phyloP scores from a whole-genome alignment of 1,140 invertebrate species.

The Gerris buenoi region DNA sequence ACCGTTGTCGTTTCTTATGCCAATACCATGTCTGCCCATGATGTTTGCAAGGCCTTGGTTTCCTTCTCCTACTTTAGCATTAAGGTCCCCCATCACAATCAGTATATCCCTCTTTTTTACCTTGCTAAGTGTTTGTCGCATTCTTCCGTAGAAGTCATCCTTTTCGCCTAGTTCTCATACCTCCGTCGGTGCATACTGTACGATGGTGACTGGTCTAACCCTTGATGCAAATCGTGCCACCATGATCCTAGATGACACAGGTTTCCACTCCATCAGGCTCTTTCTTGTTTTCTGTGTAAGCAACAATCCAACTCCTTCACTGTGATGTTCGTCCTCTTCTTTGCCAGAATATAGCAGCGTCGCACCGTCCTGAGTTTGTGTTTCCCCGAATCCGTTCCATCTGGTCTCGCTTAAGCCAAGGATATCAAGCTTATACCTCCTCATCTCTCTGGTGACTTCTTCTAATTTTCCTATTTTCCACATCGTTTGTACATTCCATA shows the following conservation, averaged over 20 bases:
- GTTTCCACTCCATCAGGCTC: conserved; percentile 6
- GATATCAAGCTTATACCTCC: conserved; percentile 10
- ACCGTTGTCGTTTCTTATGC: conserved; percentile 12
- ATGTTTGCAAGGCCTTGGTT: conserved; percentile 4
- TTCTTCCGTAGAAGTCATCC: conserved; percentile 4
- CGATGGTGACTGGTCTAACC: conserved; percentile 10
- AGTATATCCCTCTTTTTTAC: conserved; percentile 12
- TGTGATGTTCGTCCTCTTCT: conserved; percentile 7
- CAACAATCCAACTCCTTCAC: conserved; percentile 6
- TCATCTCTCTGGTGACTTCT: conserved; percentile 11
- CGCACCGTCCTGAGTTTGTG: background rate
- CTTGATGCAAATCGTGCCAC: conserved; percentile 7
- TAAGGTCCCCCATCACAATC: conserved; percentile 13
- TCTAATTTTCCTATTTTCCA: conserved; percentile 7
- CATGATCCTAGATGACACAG: conserved; percentile 3
- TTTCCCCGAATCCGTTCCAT: conserved; percentile 9
- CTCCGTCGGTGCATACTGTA: conserved; percentile 12
- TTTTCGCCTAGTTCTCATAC: background rate
- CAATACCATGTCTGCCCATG: conserved; percentile 12
- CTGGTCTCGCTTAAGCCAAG: conserved; percentile 9
- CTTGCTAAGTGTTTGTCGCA: background rate
- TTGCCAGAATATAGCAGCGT: conserved; percentile 7
- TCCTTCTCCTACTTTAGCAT: conserved; percentile 8
- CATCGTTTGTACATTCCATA: too few species aligned
- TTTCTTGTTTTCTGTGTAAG: conserved; percentile 6